Percentiles rank a stretch among this genome's conserved stretches.
Conservation (phyloP, 2,888 invertebrate genomes). For the Lissonota sp. region DNA sequence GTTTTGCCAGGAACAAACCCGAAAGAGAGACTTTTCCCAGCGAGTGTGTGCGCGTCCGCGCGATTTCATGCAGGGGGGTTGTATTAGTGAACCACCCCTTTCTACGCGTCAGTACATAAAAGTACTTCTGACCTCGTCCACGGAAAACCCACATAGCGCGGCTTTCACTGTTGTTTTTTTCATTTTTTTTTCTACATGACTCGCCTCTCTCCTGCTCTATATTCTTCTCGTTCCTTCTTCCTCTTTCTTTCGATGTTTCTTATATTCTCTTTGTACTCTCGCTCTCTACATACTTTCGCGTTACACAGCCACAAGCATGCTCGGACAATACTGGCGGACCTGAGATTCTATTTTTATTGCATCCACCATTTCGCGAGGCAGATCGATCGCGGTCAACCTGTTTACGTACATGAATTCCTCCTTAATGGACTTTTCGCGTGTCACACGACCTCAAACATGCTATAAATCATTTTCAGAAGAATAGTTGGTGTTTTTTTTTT, state of each 20-base stretch:
- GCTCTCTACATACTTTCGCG: neutral
- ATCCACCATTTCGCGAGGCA: conserved; percentile 3
- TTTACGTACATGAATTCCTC: conserved; percentile 73
- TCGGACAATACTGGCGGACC: too few species aligned
- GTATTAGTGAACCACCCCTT: conserved; percentile 26
- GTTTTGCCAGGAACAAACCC: conserved; percentile 68
- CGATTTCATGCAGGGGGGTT: conserved; percentile 3
- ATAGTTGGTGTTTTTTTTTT: conserved; percentile 36
- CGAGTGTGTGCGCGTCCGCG: conserved; percentile 17
- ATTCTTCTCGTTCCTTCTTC: neutral
- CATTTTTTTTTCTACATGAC: conserved; percentile 16
- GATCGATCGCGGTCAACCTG: conserved; percentile 68
- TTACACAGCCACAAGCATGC: too few species aligned
- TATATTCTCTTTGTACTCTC: conserved; percentile 2
- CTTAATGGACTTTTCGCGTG: conserved; percentile 79
- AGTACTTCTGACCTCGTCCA: conserved; percentile 68
- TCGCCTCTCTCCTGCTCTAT: conserved; percentile 51
- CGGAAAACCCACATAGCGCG: conserved; percentile 51
- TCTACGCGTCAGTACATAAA: conserved; percentile 57
- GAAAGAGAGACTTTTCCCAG: conserved; percentile 69
- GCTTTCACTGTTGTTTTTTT: conserved; percentile 22
- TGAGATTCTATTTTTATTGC: conserved; percentile 56
- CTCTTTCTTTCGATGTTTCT: conserved; percentile 21
- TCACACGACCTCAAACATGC: conserved; percentile 69
- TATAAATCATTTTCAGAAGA: conserved; percentile 71